phyloP scores from a whole-genome alignment of 2,113 vertebrate genomes.

The Sylvicapra grimmia region DNA sequence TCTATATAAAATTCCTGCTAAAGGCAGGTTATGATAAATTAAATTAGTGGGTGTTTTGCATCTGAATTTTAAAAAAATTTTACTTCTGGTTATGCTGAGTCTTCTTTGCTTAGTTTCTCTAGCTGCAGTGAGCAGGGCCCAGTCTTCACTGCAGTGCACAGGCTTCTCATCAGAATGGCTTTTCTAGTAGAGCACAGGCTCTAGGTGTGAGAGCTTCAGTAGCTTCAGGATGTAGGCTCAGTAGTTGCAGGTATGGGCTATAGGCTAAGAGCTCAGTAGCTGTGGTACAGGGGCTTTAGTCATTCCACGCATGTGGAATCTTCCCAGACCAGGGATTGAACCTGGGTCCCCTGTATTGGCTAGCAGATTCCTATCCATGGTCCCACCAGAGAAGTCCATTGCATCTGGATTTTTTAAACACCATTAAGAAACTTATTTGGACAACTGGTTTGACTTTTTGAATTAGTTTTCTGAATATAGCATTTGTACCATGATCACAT shows the following conservation, averaged over 20 bases:
- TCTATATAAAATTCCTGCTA: neutral
- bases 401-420: neutral
- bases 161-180: neutral
- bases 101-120: neutral
- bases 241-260: neutral
- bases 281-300: neutral
- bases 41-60: neutral
- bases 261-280: neutral
- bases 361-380: neutral
- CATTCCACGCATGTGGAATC: neutral
- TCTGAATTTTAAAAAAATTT: neutral
- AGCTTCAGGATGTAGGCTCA: neutral
- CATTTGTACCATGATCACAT: neutral
- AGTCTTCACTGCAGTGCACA: neutral
- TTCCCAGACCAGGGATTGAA: neutral
- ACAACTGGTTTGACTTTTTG: neutral
- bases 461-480: neutral
- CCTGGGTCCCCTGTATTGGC: neutral
- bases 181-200: neutral
- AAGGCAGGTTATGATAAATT: neutral
- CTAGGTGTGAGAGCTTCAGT: neutral
- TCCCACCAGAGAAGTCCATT: neutral
- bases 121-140: neutral
- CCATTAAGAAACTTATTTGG: neutral
- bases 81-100: neutral